These are phyloP conservation scores for Mionectes macconnelli DNA, from an alignment of 2,113 vertebrate genomes.

Conservation along the genomic window DNA sequence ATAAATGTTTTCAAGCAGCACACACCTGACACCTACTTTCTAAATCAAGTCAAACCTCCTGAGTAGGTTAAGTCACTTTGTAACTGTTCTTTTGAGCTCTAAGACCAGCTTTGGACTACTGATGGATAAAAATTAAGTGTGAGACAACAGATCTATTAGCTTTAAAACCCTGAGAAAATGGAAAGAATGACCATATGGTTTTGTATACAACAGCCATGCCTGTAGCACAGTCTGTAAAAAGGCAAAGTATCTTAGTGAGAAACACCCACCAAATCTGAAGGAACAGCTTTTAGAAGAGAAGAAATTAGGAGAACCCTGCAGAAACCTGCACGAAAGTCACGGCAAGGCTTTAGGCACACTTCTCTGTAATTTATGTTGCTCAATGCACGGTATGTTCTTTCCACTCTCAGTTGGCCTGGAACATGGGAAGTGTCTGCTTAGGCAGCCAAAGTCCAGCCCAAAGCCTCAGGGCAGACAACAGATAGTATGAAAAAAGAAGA, in stretches of 20 bases:
- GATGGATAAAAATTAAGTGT: background rate
- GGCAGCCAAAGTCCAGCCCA: background rate
- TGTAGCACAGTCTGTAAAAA: background rate
- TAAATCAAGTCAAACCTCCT: background rate
- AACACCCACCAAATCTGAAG: background rate
- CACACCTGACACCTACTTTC: background rate
- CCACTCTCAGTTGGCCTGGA: background rate
- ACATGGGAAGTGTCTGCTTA: background rate
- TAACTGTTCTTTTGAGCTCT: background rate
- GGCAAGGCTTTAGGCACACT: background rate
- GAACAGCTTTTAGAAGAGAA: background rate
- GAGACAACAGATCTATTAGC: background rate
- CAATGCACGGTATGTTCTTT: background rate
- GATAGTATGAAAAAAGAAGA: background rate
- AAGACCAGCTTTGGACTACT: background rate
- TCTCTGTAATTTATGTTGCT: background rate
- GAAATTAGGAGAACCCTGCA: background rate
- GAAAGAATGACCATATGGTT: background rate
- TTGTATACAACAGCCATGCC: background rate
- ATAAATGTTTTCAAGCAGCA: background rate
- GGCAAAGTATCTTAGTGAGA: background rate
- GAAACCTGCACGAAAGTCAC: background rate
- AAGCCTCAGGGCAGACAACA: background rate
- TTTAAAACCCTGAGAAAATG: background rate
- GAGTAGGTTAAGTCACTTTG: background rate